Conservation (phyloP, 2,888 invertebrate genomes). For the Leucoma salicis region DNA sequence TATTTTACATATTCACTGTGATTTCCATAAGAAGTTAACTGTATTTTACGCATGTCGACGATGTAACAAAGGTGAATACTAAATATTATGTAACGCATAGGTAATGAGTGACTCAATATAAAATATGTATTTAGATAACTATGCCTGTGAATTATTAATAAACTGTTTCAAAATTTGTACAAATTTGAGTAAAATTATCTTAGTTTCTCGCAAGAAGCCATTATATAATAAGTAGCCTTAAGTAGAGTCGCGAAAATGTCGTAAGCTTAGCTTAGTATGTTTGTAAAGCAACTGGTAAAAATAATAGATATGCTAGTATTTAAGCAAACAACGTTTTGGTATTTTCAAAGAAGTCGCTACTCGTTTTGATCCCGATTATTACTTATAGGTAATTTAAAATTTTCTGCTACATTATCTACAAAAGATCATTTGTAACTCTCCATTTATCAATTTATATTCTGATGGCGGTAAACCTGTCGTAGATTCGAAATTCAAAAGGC, state of each 20-base stretch:
- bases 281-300: too few relatives aligned
- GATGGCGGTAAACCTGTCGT: too few relatives aligned
- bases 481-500: too few relatives aligned
- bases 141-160: neutral
- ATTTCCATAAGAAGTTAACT: slow-evolving; percentile 16
- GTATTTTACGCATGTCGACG: slow-evolving; percentile 12
- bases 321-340: too few relatives aligned
- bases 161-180: neutral
- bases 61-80: slow-evolving; percentile 8
- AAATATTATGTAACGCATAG: slow-evolving; percentile 5
- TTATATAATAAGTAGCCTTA: neutral
- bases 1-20: slow-evolving; percentile 14
- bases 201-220: neutral
- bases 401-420: too few relatives aligned
- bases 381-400: too few relatives aligned
- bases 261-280: neutral
- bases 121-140: slow-evolving; percentile 7
- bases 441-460: too few relatives aligned
- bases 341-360: too few relatives aligned
- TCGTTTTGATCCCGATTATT: too few relatives aligned
- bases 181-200: neutral
- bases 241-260: neutral
- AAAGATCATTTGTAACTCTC: too few relatives aligned
- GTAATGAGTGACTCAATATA: neutral
- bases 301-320: too few relatives aligned